phyloP scores from a whole-genome alignment of 2,797 vertebrate species.

The Chloroceryle amazona region DNA sequence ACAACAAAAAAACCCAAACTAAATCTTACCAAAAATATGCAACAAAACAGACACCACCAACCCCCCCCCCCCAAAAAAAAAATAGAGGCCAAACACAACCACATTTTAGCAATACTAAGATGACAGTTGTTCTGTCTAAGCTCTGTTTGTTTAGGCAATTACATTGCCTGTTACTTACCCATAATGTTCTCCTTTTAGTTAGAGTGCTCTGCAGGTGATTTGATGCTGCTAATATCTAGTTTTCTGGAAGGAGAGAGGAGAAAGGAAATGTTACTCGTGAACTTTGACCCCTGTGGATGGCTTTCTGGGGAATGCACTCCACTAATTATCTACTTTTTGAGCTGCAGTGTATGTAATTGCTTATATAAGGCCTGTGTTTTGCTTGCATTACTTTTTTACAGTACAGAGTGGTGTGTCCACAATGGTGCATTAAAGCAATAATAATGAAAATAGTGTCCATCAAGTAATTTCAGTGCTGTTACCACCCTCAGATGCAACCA shows the following conservation, averaged over 20 bases:
- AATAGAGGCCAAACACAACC: neutral
- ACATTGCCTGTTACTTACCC: constrained; percentile 37
- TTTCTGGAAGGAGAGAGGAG: constrained; percentile 43
- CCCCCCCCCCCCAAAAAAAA: too few species aligned
- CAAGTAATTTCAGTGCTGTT: constrained; percentile 53
- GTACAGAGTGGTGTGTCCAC: neutral
- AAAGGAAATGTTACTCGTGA: constrained; percentile 29
- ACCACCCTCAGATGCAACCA: neutral
- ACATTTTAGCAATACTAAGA: neutral
- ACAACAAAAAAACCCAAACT: fast-evolving
- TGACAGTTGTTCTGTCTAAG: neutral
- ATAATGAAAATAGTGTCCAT: constrained; percentile 55
- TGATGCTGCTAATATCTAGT: constrained; percentile 41
- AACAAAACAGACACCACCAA: neutral
- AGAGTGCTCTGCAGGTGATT: constrained; percentile 37
- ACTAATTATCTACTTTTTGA: constrained; percentile 52
- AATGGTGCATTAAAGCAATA: constrained; percentile 46
- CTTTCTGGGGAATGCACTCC: constrained; percentile 54
- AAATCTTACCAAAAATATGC: neutral
- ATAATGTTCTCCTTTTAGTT: constrained; percentile 58
- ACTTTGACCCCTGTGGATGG: constrained; percentile 34
- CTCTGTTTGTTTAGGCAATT: constrained; percentile 63
- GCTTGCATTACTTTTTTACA: constrained; percentile 33
- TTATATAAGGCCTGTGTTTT: constrained; percentile 24
- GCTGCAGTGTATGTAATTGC: constrained; percentile 47